Evolutionary conservation across 2,888 invertebrate genomes (phyloP), one percentile per base, ranked within the genome.

Genomic region (Drosophila robusta): DNA sequence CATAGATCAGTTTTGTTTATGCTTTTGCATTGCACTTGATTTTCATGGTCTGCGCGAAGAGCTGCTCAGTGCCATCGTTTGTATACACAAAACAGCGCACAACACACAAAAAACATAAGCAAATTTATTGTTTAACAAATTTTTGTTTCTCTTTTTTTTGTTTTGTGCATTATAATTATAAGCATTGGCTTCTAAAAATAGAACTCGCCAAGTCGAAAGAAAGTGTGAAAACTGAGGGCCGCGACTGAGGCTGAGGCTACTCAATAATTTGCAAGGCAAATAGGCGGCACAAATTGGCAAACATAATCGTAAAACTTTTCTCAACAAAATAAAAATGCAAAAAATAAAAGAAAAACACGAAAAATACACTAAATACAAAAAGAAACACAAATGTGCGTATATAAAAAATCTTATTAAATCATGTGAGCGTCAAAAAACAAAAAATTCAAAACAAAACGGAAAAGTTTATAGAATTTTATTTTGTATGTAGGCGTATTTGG

Each of bases 141-240:
- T 61, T 41, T 75, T 75, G 11, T 16, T 11, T 38, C 34, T 42
- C 24, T 44, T 8, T 16, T 9, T 38, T 14, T 18, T n/a, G n/a
- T 8, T 4, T 39, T 16, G 34, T 78, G 63, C 61, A 67, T 68
- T 65, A 61, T 71, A 54, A 61, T 69, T 64, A 66, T 57, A 61
- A 55, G 62, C 50, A 26, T 56, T 55, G 45, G 36, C 34, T 61
- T 70, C 82, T 80, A 82, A 78, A 82, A 68, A 79, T 80, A 79
- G 47, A 56, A 34, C 41, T 56, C 51, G 68, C 66, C 58, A 66
- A 63, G 64, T 70, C 57, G 47, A 80, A 69, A 70, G 85, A 85
- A 81, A 81, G 81, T 81, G 81, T 82, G 82, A 81, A 85, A 63
- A 55, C 26, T 61, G 81, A 69, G 79, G 79, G 85, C 66, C 78